These are phyloP conservation scores for Cladorhizidae sp. DNA, from an alignment of 37 sponge, comb jelly and placozoan species.

Conservation along the genomic window DNA sequence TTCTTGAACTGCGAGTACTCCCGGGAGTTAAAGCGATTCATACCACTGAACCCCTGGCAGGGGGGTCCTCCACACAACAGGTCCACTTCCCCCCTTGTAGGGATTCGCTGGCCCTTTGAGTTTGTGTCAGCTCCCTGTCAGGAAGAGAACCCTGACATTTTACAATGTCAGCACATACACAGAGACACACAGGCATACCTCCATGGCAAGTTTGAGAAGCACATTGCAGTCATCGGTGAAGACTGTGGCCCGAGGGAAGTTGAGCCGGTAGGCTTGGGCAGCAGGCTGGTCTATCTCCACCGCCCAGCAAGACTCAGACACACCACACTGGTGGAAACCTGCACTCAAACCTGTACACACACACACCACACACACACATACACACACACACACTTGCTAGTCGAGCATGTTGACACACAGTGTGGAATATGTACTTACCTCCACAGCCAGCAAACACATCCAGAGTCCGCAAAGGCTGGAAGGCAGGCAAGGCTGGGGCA, in stretches of 20 bases:
- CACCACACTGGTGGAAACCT: conserved; percentile 86
- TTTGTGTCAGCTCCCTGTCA: conserved; percentile 63
- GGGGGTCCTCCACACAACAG: conserved; percentile 94
- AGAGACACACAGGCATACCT: conserved; percentile 28
- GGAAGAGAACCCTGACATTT: too few species aligned
- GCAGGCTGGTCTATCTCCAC: conserved; percentile 86
- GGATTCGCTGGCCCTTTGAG: conserved; percentile 70
- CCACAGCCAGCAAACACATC: conserved; percentile 98
- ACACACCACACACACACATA: conserved; percentile 10
- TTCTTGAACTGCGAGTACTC: conserved; percentile 95
- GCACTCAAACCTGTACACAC: conserved; percentile 61
- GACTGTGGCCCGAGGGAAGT: conserved; percentile 69
- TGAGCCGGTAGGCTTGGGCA: conserved; percentile 75
- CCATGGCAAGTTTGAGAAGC: conserved; percentile 82
- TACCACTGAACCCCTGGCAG: conserved; percentile 95
- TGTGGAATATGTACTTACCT: conserved; percentile 28
- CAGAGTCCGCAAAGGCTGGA: conserved; percentile 67
- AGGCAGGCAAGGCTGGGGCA: neutral
- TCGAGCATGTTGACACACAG: neutral
- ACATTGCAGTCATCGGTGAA: conserved; percentile 93
- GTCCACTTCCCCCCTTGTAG: conserved; percentile 88
- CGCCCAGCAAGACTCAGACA: conserved; percentile 84
- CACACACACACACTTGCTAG: neutral
- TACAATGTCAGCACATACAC: neutral
- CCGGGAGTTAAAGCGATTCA: conserved; percentile 94